Evolutionary conservation across 2,888 invertebrate species (phyloP), one percentile per base, ranked within the genome.

Genomic region (Calliphora vomitoria): DNA sequence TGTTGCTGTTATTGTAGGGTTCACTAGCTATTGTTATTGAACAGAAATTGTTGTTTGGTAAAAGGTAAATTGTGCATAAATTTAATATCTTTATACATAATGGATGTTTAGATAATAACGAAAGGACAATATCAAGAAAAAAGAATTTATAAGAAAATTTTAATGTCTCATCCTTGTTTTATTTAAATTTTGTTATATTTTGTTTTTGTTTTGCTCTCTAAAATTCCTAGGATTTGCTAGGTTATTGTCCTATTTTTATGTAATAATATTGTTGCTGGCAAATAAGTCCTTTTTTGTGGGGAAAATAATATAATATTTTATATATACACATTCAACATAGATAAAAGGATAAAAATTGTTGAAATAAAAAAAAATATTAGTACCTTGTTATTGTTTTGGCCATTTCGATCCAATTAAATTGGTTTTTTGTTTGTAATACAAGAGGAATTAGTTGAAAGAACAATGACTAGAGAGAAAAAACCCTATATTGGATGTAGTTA

Each of bases 61-160:
- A 74, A 86, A 74, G 78, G 82, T 82, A 86, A 82, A 86, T 86
- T 86, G 74, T 79, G 82, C 82, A 86, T 79, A 82, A 82, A 86
- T 82, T 86, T 86, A 62, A 79, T 79, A 82, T 80, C 66, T 50
- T 53, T 53, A 35, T 62, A 50, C 44, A 62, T 50, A 74, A 71
- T 55, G 62, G 47, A 74, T 82, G 2, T 68, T 50, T 50, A 74
- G 66, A 79, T 58, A 84, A 74, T 79, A 38, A 79, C n/a, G 60
- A 60, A 74, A 50, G 44, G 47, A 58, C 64, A 83, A 44, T 44
- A 71, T 47, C 11, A 44, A 71, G 55, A 55, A 44, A 71, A 81
- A 58, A 58, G 60, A 44, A 44, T 62, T 13, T 44, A 66, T 20
- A 58, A n/a, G 4, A 58, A 10, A 35, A 75, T 25, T 60, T 75